Conservation (phyloP, 2,113 vertebrate species). For the Tragelaphus strepsiceros region DNA sequence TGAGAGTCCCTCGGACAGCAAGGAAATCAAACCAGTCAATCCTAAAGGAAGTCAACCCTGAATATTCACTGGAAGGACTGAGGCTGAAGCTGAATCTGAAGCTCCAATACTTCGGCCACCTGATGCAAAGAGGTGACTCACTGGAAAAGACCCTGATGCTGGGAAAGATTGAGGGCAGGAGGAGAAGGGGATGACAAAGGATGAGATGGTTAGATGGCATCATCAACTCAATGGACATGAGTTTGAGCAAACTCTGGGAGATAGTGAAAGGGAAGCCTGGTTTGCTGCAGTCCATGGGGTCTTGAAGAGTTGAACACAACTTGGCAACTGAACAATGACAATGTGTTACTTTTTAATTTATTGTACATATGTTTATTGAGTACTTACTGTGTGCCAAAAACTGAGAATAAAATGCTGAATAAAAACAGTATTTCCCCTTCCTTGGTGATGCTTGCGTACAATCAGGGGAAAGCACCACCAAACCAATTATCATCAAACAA, state of each 20-base stretch:
- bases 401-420: background rate
- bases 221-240: background rate
- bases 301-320: background rate
- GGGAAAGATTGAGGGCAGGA: background rate
- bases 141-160: background rate
- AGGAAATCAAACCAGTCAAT: background rate
- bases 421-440: background rate
- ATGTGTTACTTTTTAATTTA: background rate
- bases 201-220: background rate
- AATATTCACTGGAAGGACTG: background rate
- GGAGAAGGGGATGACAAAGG: background rate
- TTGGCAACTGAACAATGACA: background rate
- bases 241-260: background rate
- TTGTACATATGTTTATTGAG: background rate
- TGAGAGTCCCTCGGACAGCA: background rate
- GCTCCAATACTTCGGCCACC: background rate
- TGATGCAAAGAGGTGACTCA: background rate
- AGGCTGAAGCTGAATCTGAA: background rate
- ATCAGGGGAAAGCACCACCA: background rate
- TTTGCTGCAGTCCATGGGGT: background rate
- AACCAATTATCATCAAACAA: background rate
- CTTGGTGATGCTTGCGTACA: background rate
- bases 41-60: background rate
- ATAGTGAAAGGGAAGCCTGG: background rate
- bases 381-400: background rate